Percentiles rank a stretch among this genome's conserved stretches.
phyloP scores from a whole-genome alignment of 2,113 vertebrate genomes.

The Picathartes gymnocephalus region DNA sequence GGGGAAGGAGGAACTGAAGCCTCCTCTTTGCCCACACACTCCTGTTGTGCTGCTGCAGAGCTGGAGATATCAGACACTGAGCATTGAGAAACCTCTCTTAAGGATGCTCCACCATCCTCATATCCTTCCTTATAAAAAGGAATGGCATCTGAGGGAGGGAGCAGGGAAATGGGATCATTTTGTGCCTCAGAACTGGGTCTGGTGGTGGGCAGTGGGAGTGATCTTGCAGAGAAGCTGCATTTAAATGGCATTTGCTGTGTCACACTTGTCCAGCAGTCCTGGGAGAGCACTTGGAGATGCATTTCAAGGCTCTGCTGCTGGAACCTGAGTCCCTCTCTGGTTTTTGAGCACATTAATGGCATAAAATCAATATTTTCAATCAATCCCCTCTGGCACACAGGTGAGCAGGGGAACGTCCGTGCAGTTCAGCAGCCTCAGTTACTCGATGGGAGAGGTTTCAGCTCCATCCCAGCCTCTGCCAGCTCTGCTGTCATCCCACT shows the following conservation, averaged over 20 bases:
- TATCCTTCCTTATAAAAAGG: accelerated
- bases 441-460: neutral
- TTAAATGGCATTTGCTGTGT: neutral
- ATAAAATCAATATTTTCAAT: too few species aligned
- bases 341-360: neutral
- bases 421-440: neutral
- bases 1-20: neutral
- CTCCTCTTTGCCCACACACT: neutral
- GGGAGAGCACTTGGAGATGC: neutral
- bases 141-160: neutral
- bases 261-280: neutral
- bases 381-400: accelerated
- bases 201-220: neutral
- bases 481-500: neutral
- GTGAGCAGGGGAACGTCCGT: neutral
- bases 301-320: neutral
- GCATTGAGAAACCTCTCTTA: neutral
- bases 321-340: neutral
- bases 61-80: neutral
- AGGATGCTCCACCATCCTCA: neutral
- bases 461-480: neutral
- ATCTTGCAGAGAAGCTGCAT: neutral
- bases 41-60: neutral
- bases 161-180: neutral
- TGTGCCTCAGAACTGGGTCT: neutral